Evolutionary conservation across 1,140 invertebrate genomes (phyloP), one percentile per base, ranked within the genome.

Genomic region (Leptopilina clavipes): DNA sequence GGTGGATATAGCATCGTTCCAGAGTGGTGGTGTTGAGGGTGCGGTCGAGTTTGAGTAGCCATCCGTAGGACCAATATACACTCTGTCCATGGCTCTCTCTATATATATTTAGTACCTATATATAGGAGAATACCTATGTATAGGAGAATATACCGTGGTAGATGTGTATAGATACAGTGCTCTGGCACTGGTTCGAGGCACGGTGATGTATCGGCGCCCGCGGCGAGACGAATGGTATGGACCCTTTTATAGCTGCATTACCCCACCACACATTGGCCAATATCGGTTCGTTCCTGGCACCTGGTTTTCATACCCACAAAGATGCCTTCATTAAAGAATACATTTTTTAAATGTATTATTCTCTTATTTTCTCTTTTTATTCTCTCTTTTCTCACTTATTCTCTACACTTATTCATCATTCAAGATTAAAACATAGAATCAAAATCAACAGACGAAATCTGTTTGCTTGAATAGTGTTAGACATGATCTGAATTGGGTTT

Each of bases 191-290:
- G 86, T 86, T 87, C 84, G 85, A 88, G 82, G 84, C 72, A 86
- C 83, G 83, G 85, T 89, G 87, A 89, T 89, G 86, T 90, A 90
- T 90, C 86, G 87, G 85, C 84, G 85, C 86, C 86, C 85, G 84
- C 83, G 84, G 88, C 85, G 86, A 89, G 88, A 90, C 87, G 87
- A 87, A 90, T 89, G 86, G 86, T 85, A 82, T 83, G 76, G 82
- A 87, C 86, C 82, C 83, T 87, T 84, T 81, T 86, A 86, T 88
- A 84, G 83, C 83, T 87, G 82, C 84, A 88, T 86, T 87, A 87
- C 83, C 87, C 81, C 80, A 83, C 84, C 84, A 82, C 81, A 86
- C 82, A 84, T 87, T 87, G 82, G 81, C 84, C 86, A 89, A 88
- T 87, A 86, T 89, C 81, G 82, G 56, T 56, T 73, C 65, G 25